Conservation (phyloP, 2,888 invertebrate genomes). For the Nowickia ferox region DNA sequence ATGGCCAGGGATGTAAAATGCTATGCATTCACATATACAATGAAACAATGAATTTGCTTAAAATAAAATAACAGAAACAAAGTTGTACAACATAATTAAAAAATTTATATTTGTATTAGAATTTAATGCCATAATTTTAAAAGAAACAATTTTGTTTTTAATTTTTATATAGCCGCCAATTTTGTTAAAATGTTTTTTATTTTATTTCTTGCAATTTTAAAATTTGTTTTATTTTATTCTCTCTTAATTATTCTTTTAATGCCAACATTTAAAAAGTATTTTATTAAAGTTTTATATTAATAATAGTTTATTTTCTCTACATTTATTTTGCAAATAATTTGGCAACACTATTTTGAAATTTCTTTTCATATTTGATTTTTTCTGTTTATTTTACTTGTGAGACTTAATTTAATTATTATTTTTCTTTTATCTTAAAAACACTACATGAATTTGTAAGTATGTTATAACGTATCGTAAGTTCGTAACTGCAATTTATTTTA, state of each 20-base stretch:
- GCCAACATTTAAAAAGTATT: conserved; percentile 50
- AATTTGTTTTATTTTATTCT: neutral
- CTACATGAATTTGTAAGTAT: neutral
- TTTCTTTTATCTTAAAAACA: neutral
- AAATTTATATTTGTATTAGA: neutral
- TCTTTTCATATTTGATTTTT: conserved; percentile 19
- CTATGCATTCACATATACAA: neutral
- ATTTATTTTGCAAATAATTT: conserved; percentile 75
- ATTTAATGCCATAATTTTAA: conserved; percentile 23
- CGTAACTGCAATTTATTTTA: too few species aligned
- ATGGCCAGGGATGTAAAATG: too few species aligned
- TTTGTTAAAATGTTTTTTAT: conserved; percentile 25
- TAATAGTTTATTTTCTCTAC: conserved; percentile 49
- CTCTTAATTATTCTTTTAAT: conserved; percentile 33
- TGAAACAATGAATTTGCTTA: neutral
- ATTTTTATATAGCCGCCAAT: conserved; percentile 44
- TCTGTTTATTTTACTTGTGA: conserved; percentile 50
- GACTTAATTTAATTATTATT: conserved; percentile 67
- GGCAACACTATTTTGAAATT: conserved; percentile 76
- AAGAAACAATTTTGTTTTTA: neutral
- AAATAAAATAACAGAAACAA: neutral
- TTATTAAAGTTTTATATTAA: conserved; percentile 30
- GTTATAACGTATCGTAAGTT: neutral
- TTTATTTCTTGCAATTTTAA: conserved; percentile 7
- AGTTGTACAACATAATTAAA: conserved; percentile 4